Base-by-base conservation (phyloP, 2,888 invertebrate species). In the Cremastobaeus sp. region DNA sequence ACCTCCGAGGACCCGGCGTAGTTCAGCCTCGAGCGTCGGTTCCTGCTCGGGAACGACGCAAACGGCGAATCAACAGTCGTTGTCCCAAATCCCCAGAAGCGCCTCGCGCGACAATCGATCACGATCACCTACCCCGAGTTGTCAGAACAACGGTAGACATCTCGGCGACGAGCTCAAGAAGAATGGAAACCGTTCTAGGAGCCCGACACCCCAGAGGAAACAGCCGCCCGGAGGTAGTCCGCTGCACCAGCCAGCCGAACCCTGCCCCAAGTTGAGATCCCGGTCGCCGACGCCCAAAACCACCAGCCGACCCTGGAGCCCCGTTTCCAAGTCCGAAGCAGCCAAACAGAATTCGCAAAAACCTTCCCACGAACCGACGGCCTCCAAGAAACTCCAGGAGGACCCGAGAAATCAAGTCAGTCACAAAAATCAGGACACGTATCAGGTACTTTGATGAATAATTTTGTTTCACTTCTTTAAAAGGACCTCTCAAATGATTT, bases 201-300 rank as follows among this genome's bases (percentile, higher is more conserved):
- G 89, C 84, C 90, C 89, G 20, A 90, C 88, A 70, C 89, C 88
- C 39, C 90, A 88, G 82, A 89, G 84, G 78, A 91, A 88, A 84
- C 89, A 83, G 84, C 85, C 81, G 30, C 87, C 81, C 79, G 88
- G 83, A 77, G 87, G 81, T 79, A 89, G 83, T 76, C 84, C 82
- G 18, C 77, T 71, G 30, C 83, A 82, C 55, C 84, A 84, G 32
- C 45, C 69, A 20, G 78, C 78, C 35, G 80, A 83, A 73, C 17
- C 59, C 1, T 76, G 82, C 35, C 78, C 75, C 20, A 84, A 83
- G 50, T 80, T 82, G 37, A 81, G 86, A 74, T 85, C 86, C n/a
- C 79, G 83, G 75, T 85, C 84, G 41, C 84, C 89, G 69, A 90
- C 89, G 72, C 87, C 89, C 1, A 89, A 89, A 78, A 86, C 89